A percentile compares a stretch with the other conserved stretches of the same genome.
Evolutionary conservation across 2,113 vertebrate genomes (phyloP).

Genomic region (Cebidichthys violaceus): DNA sequence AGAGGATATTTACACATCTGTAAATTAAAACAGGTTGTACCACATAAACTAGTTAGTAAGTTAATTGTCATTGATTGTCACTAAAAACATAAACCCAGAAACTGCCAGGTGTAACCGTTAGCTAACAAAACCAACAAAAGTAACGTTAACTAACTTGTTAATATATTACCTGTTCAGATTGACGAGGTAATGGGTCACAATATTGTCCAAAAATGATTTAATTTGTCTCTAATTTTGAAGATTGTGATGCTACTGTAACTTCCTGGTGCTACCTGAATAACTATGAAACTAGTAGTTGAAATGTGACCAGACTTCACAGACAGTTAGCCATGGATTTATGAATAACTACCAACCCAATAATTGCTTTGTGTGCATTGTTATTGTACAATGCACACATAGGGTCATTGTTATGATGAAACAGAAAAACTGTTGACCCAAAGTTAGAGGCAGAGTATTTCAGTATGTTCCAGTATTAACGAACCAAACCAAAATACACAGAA

Average conservation of each 20-base stretch:
- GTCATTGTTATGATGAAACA: background rate
- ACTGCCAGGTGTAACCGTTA: background rate
- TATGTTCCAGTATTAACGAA: background rate
- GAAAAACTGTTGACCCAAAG: background rate
- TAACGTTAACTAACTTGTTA: background rate
- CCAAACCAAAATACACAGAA: background rate
- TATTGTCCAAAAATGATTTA: too few species aligned
- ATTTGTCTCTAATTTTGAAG: background rate
- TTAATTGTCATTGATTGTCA: background rate
- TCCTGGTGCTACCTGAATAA: background rate
- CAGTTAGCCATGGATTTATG: background rate
- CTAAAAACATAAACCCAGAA: too few species aligned
- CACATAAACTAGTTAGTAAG: background rate
- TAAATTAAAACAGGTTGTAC: background rate
- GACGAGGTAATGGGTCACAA: background rate
- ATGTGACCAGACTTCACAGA: background rate
- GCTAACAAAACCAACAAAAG: background rate
- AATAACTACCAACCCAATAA: background rate
- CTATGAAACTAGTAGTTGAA: background rate
- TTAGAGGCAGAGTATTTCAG: background rate
- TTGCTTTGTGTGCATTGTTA: background rate
- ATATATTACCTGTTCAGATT: background rate
- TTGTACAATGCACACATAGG: too few species aligned
- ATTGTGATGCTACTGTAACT: background rate
- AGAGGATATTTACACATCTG: background rate